Percentiles rank a stretch among this genome's conserved stretches.
phyloP scores from a whole-genome alignment of 1,140 invertebrate species.

The Drosophila simulans region DNA sequence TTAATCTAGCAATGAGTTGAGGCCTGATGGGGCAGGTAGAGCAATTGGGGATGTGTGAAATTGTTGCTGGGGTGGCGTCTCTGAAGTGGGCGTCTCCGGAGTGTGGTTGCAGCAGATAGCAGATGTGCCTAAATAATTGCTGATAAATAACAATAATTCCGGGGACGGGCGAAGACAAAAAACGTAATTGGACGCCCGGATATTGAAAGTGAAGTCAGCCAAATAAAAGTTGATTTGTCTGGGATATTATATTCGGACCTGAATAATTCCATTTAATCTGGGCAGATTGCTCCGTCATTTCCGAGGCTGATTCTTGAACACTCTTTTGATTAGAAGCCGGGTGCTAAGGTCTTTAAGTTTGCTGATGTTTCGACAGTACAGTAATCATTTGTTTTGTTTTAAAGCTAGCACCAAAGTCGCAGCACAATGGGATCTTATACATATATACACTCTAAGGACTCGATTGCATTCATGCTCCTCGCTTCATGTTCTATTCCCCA shows the following conservation, averaged over 20 bases:
- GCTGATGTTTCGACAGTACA: not conserved
- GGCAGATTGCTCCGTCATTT: conserved; percentile 15
- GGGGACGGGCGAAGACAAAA: conserved; percentile 16
- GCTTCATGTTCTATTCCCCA: conserved; percentile 16
- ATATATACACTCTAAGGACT: conserved; percentile 5
- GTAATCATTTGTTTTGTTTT: not conserved
- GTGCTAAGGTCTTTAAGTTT: not conserved
- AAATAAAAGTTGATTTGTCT: conserved; percentile 27
- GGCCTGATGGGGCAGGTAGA: conserved; percentile 55
- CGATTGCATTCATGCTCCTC: conserved; percentile 13
- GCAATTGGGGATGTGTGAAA: conserved; percentile 71
- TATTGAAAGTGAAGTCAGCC: conserved; percentile 44
- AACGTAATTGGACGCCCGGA: conserved; percentile 39
- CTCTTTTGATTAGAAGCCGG: conserved; percentile 8
- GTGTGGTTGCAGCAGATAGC: conserved; percentile 55
- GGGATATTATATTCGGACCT: conserved; percentile 10
- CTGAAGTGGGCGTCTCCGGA: conserved; percentile 28
- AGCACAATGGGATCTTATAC: conserved; percentile 9
- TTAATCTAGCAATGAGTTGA: conserved; percentile 77
- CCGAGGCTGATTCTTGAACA: conserved; percentile 2
- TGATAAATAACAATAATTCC: conserved; percentile 58
- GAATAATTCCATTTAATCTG: conserved; percentile 20
- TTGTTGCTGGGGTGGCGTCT: conserved; percentile 12
- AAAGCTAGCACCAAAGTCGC: not conserved
- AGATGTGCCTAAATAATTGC: conserved; percentile 61